These are phyloP conservation scores for Strigamia crassipes DNA, from an alignment of 2,888 invertebrate species.

Conservation along the genomic window DNA sequence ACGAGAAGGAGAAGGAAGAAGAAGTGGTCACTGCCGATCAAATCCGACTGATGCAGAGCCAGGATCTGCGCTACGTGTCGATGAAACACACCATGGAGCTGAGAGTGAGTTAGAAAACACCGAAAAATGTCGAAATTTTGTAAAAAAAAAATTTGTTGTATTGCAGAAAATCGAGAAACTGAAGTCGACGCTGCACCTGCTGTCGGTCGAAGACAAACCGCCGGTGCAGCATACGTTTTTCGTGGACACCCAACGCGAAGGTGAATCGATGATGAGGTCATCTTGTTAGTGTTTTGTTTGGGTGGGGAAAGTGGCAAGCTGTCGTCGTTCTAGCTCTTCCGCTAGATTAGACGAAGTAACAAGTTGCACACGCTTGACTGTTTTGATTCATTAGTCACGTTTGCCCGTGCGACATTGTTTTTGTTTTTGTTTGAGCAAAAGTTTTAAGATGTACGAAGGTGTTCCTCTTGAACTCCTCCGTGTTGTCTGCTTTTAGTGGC, in stretches of 20 bases:
- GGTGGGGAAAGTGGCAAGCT: not conserved
- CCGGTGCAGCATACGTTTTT: conserved; percentile 81
- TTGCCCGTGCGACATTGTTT: not conserved
- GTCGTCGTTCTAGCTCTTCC: conserved; percentile 14
- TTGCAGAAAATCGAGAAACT: conserved; percentile 69
- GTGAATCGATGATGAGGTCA: conserved; percentile 52
- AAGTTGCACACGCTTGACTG: not conserved
- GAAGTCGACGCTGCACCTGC: conserved; percentile 79
- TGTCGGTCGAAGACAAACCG: conserved; percentile 71
- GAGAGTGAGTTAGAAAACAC: conserved; percentile 59
- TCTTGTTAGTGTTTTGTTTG: conserved; percentile 35
- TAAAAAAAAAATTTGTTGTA: not conserved
- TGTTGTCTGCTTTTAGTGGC: conserved; percentile 17
- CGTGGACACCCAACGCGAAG: conserved; percentile 69
- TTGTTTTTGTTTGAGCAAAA: not conserved
- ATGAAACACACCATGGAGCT: conserved; percentile 83
- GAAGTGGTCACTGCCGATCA: conserved; percentile 80
- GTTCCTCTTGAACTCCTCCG: not conserved
- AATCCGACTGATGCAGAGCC: conserved; percentile 83
- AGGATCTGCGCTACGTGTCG: conserved; percentile 86
- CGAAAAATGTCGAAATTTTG: not conserved
- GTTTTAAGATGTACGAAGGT: not conserved
- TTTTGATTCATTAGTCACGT: conserved; percentile 17
- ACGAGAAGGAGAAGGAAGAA: conserved; percentile 69
- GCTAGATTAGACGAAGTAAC: conserved; percentile 22